Conservation (phyloP, 2,113 vertebrate species). For the Hippocampus comes region DNA sequence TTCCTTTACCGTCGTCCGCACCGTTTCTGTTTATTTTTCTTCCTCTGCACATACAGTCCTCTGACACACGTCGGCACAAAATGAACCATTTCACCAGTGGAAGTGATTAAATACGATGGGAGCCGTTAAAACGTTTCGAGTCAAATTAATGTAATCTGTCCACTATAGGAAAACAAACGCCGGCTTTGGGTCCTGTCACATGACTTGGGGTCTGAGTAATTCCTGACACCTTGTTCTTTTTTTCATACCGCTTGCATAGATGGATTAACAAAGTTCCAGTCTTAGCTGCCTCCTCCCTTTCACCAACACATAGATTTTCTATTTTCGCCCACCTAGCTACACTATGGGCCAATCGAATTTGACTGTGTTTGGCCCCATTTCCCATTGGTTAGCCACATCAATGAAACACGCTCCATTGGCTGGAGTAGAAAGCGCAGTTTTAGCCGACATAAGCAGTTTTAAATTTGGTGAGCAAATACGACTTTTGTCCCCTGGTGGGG, state of each 20-base stretch:
- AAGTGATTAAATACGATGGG: constrained; percentile 41
- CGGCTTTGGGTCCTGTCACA: constrained; percentile 14
- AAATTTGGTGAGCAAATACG: constrained; percentile 56
- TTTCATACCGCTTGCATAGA: constrained; percentile 31
- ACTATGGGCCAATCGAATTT: constrained; percentile 52
- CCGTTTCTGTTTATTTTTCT: constrained; percentile 29
- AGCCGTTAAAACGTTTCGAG: constrained; percentile 40
- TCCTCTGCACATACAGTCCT: constrained; percentile 1
- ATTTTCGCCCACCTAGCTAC: constrained; percentile 55
- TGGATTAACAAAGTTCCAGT: constrained; percentile 42
- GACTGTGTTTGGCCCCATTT: constrained; percentile 61
- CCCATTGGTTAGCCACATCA: constrained; percentile 62
- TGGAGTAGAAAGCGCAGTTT: constrained; percentile 41
- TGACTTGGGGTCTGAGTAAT: constrained; percentile 41
- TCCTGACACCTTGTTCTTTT: constrained; percentile 15
- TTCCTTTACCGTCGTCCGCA: constrained; percentile 3
- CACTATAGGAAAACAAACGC: constrained; percentile 36
- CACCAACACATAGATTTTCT: constrained; percentile 50
- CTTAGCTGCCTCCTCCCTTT: constrained; percentile 35
- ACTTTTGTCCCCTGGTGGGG: constrained; percentile 47
- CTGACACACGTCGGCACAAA: constrained; percentile 17
- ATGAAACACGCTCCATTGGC: constrained; percentile 51
- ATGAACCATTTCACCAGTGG: constrained; percentile 20
- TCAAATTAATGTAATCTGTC: constrained; percentile 39
- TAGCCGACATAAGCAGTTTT: constrained; percentile 63